A percentile compares a stretch with the other conserved stretches of the same genome.
Conservation (phyloP, 35 echinoderm and acorn worm genomes). For the Hemicentrotus pulcherrimus region DNA sequence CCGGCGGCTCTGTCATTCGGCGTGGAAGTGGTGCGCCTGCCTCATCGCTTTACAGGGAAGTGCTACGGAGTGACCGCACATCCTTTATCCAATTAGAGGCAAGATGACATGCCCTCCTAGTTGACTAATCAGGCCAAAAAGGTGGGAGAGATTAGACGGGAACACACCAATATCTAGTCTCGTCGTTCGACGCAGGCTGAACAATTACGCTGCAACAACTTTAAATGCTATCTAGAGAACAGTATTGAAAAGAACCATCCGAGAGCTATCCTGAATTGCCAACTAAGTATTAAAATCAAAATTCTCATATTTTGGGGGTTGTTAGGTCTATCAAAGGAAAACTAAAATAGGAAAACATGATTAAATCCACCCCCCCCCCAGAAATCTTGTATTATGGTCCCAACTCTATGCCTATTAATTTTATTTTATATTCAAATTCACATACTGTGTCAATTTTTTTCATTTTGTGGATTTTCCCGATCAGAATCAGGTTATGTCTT, state of each 20-base stretch:
- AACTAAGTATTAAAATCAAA: not conserved
- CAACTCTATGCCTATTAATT: too few relatives aligned
- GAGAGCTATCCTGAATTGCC: not conserved
- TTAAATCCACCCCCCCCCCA: too few relatives aligned
- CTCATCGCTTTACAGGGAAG: not conserved
- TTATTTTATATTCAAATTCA: too few relatives aligned
- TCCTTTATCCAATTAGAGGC: not conserved
- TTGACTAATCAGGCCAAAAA: conserved; percentile 12
- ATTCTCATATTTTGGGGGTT: not conserved
- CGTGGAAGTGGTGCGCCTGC: not conserved
- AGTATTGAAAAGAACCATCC: not conserved
- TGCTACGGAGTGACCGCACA: not conserved
- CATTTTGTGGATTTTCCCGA: too few relatives aligned
- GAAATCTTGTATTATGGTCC: too few relatives aligned
- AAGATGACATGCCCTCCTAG: not conserved
- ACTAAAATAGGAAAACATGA: not conserved
- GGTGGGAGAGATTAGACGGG: not conserved
- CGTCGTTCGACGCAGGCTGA: not conserved
- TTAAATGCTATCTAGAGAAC: not conserved
- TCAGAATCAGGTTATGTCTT: too few relatives aligned
- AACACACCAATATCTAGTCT: not conserved
- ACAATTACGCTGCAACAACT: not conserved
- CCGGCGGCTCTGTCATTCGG: not conserved
- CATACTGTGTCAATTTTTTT: too few relatives aligned
- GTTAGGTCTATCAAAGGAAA: not conserved